Conservation (phyloP, 2,113 vertebrate species). For the Echinops telfairi region DNA sequence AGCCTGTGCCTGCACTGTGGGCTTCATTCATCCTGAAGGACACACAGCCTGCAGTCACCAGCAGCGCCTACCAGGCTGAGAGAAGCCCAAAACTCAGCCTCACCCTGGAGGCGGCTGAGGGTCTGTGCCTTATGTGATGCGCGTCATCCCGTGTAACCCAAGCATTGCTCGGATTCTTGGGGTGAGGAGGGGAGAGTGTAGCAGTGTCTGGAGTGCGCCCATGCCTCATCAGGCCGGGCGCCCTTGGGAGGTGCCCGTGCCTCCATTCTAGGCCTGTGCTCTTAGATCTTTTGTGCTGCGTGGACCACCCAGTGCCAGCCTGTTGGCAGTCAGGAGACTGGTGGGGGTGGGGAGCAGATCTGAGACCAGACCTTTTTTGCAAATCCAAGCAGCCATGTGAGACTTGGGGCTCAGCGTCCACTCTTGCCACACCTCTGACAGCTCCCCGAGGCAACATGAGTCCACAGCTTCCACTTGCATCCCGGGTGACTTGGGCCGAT, state of each 20-base stretch:
- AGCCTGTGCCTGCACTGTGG: conserved; percentile 3
- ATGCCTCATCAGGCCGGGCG: neutral
- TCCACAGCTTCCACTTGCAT: neutral
- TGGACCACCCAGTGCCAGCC: neutral
- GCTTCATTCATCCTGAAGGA: conserved; percentile 61
- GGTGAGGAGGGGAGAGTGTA: neutral
- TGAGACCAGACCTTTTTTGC: neutral
- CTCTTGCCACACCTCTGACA: neutral
- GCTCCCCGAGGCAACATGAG: fast-evolving
- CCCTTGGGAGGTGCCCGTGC: neutral
- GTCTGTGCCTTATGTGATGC: neutral
- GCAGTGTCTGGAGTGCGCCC: neutral
- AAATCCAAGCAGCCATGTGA: neutral
- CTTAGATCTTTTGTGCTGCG: neutral
- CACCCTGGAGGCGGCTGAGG: neutral
- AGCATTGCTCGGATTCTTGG: conserved; percentile 30
- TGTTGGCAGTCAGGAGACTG: too few species aligned
- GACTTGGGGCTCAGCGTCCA: neutral
- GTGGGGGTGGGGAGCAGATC: neutral
- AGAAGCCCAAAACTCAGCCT: neutral
- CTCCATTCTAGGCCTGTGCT: neutral
- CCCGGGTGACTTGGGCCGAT: fast-evolving
- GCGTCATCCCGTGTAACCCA: neutral
- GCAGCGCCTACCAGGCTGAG: neutral
- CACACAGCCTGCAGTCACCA: fast-evolving